Conservation (phyloP, 1,140 invertebrate species). For the Hetaerina americana region DNA sequence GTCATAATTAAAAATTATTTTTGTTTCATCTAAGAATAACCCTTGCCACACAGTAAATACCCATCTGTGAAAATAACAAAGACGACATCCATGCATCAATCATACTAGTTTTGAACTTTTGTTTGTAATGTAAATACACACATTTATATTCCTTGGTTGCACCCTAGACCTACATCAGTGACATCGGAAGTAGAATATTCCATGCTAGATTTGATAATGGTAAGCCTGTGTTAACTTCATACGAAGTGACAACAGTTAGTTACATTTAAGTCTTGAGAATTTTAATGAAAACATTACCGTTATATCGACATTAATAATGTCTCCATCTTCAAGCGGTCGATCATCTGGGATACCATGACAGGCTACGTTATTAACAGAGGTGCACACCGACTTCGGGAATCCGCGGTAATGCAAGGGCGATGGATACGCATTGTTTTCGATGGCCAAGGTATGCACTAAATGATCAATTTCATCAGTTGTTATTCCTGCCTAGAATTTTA, state of each 20-base stretch:
- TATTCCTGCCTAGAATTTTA: constrained; percentile 60
- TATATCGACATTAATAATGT: constrained; percentile 85
- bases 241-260: neutral
- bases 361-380: constrained; percentile 87
- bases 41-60: too few relatives aligned
- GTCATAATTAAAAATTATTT: too few relatives aligned
- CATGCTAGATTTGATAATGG: too few relatives aligned
- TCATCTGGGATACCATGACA: constrained; percentile 92
- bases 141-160: too few relatives aligned
- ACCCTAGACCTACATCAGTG: too few relatives aligned
- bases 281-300: constrained; percentile 47
- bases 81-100: too few relatives aligned
- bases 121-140: too few relatives aligned
- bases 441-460: constrained; percentile 52
- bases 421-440: constrained; percentile 70
- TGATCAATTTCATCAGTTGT: constrained; percentile 81
- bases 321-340: constrained; percentile 63
- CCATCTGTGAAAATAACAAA: too few relatives aligned
- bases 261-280: neutral
- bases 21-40: too few relatives aligned
- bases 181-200: too few relatives aligned
- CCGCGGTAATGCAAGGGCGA: constrained; percentile 75
- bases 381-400: constrained; percentile 90
- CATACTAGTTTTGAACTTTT: too few relatives aligned
- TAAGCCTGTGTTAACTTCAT: too few relatives aligned